phyloP scores from a whole-genome alignment of 2,888 invertebrate species.

The Oxytorus armatus region DNA sequence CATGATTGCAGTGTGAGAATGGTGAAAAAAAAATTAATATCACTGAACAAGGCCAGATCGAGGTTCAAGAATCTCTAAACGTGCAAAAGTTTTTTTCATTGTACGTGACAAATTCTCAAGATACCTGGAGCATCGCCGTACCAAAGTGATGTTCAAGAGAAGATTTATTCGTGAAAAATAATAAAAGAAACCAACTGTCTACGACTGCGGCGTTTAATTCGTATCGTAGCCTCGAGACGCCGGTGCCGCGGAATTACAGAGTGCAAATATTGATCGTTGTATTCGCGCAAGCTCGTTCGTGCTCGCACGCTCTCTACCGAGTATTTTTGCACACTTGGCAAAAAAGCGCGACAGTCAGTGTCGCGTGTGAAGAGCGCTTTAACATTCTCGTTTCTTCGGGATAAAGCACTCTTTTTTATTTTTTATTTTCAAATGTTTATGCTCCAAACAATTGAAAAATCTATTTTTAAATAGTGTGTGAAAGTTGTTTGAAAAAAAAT shows the following conservation, averaged over 20 bases:
- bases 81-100: no score
- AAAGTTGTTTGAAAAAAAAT: background rate
- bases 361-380: constrained; percentile 3
- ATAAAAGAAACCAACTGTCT: no score
- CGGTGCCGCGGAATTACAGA: background rate
- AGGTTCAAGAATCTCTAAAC: no score
- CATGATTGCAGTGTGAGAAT: no score
- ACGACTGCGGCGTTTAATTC: background rate
- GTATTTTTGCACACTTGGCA: background rate
- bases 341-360: constrained; percentile 33
- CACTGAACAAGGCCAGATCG: no score
- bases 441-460: background rate
- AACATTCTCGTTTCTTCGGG: background rate
- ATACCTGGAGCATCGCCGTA: no score
- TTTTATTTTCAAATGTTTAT: background rate
- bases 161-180: no score
- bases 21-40: no score
- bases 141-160: no score
- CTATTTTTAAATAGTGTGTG: background rate
- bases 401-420: background rate
- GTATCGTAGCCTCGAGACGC: constrained; percentile 7
- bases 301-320: background rate
- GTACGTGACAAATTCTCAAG: no score
- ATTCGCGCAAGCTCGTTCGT: constrained; percentile 58
- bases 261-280: constrained; percentile 62